These are phyloP conservation scores for Perca schrenkii DNA, from an alignment of 2,113 vertebrate genomes.

Conservation along the genomic window DNA sequence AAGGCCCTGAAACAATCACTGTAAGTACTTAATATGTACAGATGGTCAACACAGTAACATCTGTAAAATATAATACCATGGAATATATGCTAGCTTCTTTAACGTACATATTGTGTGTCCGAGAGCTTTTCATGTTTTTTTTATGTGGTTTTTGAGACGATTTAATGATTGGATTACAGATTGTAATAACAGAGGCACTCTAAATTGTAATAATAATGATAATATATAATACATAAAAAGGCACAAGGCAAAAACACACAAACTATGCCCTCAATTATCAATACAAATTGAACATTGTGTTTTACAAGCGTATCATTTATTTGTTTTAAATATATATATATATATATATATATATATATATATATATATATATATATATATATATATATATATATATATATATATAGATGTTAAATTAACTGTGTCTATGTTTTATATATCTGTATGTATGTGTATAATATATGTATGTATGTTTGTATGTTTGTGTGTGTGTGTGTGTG, in stretches of 20 bases:
- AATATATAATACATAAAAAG: background rate
- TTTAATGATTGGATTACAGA: background rate
- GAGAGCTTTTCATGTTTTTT: background rate
- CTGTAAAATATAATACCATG: background rate
- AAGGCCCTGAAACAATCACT: slow-evolving; percentile 8
- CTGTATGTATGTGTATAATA: too few species aligned
- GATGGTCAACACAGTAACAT: background rate
- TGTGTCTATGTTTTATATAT: background rate
- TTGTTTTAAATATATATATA: too few species aligned
- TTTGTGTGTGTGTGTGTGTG: too few species aligned
- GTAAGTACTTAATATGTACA: slow-evolving; percentile 22
- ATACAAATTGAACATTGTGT: background rate
- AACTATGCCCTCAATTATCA: background rate
- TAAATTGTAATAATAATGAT: background rate
- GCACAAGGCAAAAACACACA: background rate
- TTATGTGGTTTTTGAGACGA: background rate
- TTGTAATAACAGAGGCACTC: background rate
- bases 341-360: too few species aligned
- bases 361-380: too few species aligned
- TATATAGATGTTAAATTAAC: background rate
- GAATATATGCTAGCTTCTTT: background rate
- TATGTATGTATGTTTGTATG: too few species aligned
- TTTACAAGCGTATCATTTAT: too few species aligned
- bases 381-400: too few species aligned
- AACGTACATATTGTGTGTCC: background rate